Conservation (phyloP, 2,113 vertebrate species). For the Pipra filicauda region DNA sequence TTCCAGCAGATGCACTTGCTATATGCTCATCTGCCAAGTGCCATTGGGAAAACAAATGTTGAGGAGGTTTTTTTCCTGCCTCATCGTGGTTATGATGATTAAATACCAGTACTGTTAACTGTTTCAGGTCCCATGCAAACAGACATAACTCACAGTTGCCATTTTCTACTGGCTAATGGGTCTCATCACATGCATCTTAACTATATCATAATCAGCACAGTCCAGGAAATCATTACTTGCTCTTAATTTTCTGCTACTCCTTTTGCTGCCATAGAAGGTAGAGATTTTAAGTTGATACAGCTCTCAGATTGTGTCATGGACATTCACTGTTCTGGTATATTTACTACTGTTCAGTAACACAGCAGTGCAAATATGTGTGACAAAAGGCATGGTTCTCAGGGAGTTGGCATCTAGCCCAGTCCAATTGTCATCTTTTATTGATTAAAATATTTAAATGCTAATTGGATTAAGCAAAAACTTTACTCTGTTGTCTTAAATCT, state of each 20-base stretch:
- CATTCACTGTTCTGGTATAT: background rate
- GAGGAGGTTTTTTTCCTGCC: background rate
- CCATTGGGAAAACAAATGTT: background rate
- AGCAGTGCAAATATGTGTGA: background rate
- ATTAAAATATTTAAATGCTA: background rate
- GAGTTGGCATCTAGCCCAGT: background rate
- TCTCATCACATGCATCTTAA: background rate
- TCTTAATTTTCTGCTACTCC: background rate
- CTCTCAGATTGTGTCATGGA: background rate
- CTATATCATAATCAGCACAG: background rate
- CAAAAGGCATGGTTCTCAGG: background rate
- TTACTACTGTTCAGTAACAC: background rate
- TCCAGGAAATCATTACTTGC: background rate
- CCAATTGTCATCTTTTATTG: background rate
- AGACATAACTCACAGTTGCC: background rate
- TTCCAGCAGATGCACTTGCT: slow-evolving; percentile 13
- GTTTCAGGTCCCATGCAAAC: background rate
- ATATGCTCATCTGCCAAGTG: background rate
- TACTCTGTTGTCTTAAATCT: background rate
- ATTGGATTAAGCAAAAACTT: background rate
- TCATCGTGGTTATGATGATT: background rate
- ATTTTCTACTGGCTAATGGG: background rate
- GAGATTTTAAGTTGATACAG: background rate
- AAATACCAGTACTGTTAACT: background rate
- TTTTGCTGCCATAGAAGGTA: background rate